Evolutionary conservation across 2,113 vertebrate species (phyloP).

Genomic region (Ondatra zibethicus): DNA sequence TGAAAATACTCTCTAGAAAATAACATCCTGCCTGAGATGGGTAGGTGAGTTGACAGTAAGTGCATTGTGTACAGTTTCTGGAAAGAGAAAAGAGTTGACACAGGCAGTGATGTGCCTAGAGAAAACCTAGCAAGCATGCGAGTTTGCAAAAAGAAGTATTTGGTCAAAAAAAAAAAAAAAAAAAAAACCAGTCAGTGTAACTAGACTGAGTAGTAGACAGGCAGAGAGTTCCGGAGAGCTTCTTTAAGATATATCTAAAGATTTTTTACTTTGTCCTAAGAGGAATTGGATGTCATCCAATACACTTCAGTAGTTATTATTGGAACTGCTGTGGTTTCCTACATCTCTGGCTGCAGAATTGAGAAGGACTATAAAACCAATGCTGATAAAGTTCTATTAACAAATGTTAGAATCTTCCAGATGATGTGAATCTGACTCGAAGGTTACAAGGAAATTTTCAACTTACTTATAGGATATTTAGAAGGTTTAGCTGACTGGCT

Average conservation of each 20-base stretch:
- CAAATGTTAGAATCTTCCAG: background rate
- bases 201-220: background rate
- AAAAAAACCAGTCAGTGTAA: background rate
- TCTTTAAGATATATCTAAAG: background rate
- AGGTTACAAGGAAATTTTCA: background rate
- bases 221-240: background rate
- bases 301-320: background rate
- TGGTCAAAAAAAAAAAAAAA: background rate
- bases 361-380: background rate
- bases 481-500: background rate
- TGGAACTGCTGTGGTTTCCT: conserved; percentile 11
- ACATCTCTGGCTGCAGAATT: background rate
- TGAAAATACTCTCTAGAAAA: background rate
- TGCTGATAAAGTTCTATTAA: conserved; percentile 1
- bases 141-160: background rate
- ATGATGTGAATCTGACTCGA: conserved; percentile 22
- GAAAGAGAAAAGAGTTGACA: background rate
- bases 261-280: conserved; percentile 40
- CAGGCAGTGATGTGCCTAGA: background rate
- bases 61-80: background rate
- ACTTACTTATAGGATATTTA: conserved; percentile 20
- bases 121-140: background rate
- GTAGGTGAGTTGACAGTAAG: background rate
- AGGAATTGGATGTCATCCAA: background rate
- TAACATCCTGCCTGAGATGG: background rate